Percentiles rank a stretch among this genome's conserved stretches.
phyloP scores from a whole-genome alignment of 2,797 vertebrate genomes.

The Scyliorhinus canicula region DNA sequence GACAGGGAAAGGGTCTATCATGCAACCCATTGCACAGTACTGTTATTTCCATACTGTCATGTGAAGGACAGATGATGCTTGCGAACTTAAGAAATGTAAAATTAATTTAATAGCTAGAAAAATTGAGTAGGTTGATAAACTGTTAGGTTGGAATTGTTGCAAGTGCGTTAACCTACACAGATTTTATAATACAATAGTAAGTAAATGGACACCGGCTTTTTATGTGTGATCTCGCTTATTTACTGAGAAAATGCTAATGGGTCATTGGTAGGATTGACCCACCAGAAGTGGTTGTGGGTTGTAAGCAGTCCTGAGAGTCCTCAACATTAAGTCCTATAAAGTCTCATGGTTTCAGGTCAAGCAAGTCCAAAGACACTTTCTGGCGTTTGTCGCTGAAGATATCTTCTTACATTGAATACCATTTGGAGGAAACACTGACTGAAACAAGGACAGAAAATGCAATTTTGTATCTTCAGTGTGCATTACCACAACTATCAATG shows the following conservation, averaged over 20 bases:
- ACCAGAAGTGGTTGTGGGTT: neutral
- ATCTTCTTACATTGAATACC: neutral
- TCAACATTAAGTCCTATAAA: neutral
- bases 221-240: neutral
- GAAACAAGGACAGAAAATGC: neutral
- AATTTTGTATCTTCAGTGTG: neutral
- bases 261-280: neutral
- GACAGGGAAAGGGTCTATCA: no score
- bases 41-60: no score
- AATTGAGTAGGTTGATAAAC: neutral
- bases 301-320: neutral
- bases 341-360: no score
- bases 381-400: neutral
- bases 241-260: neutral
- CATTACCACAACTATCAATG: neutral
- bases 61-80: no score
- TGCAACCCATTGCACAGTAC: no score
- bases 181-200: neutral
- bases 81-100: neutral
- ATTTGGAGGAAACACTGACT: neutral
- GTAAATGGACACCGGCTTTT: neutral
- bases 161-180: neutral
- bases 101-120: neutral
- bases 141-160: no score
- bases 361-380: neutral